phyloP scores from a whole-genome alignment of 1,140 invertebrate species.

The Dysdera silvatica region DNA sequence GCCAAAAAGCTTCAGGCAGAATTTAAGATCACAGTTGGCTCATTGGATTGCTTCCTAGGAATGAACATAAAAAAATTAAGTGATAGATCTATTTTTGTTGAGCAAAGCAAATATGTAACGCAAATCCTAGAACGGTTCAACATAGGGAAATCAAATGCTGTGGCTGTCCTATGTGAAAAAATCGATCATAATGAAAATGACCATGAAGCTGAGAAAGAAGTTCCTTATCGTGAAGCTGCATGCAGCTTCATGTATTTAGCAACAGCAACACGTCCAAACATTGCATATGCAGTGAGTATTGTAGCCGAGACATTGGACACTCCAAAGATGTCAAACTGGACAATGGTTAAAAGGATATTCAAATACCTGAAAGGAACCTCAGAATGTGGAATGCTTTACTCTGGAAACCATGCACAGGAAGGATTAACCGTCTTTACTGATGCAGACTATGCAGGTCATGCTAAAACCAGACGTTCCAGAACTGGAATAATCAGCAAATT shows the following conservation, averaged over 20 bases:
- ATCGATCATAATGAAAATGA: background rate
- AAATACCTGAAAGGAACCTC: constrained; percentile 45
- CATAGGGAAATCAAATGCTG: constrained; percentile 17
- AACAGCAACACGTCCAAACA: constrained; percentile 45
- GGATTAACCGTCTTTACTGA: constrained; percentile 36
- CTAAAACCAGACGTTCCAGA: constrained; percentile 9
- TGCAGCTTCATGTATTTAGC: constrained; percentile 43
- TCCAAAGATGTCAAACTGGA: constrained; percentile 31
- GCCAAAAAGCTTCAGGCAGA: background rate
- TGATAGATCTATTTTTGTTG: constrained; percentile 21
- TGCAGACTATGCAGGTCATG: constrained; percentile 25
- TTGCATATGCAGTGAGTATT: constrained; percentile 42
- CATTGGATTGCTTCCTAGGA: constrained; percentile 12
- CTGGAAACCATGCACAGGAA: background rate
- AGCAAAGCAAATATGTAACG: constrained; percentile 3
- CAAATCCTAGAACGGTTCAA: constrained; percentile 23
- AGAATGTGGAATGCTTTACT: constrained; percentile 14
- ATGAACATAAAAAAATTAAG: constrained; percentile 8
- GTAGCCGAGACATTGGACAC: background rate
- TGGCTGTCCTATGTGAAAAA: constrained; percentile 12
- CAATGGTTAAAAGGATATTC: constrained; percentile 43
- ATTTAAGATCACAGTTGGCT: constrained; percentile 18
- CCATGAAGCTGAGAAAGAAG: background rate
- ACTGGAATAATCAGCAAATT: constrained; percentile 8
- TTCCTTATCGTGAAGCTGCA: constrained; percentile 22